phyloP scores from a whole-genome alignment of 2,888 invertebrate species.

The Ferdinandea cuprea region DNA sequence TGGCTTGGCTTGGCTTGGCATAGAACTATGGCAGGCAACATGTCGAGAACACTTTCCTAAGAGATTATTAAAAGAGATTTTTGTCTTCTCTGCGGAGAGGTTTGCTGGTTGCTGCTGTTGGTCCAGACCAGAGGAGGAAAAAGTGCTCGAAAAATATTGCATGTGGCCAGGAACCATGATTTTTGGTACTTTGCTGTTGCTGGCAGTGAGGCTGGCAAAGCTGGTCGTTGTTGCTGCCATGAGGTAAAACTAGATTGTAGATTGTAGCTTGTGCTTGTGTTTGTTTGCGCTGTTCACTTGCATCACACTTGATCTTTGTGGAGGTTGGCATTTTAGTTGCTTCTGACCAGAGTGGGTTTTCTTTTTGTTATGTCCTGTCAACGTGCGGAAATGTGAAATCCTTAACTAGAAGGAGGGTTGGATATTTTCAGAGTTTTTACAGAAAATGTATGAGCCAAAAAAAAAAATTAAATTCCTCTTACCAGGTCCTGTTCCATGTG shows the following conservation, averaged over 20 bases:
- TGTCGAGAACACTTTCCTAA: constrained; percentile 72
- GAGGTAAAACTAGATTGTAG: constrained; percentile 10
- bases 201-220: constrained; percentile 61
- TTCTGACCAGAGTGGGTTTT: constrained; percentile 47
- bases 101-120: constrained; percentile 20
- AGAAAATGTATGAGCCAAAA: too few relatives aligned
- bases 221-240: constrained; percentile 19
- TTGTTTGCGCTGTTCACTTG: constrained; percentile 52
- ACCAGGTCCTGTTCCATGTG: too few relatives aligned
- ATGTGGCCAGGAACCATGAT: constrained; percentile 72
- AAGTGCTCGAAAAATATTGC: constrained; percentile 61
- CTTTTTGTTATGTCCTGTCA: constrained; percentile 60
- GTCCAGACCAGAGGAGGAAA: constrained; percentile 19
- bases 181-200: constrained; percentile 73
- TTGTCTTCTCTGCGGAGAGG: constrained; percentile 65
- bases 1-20: constrained; percentile 45
- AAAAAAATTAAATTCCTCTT: too few relatives aligned
- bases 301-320: constrained; percentile 50
- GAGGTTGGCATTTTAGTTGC: constrained; percentile 64
- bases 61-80: constrained; percentile 75
- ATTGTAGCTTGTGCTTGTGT: constrained; percentile 23
- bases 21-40: constrained; percentile 72
- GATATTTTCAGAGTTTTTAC: neutral
- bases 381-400: constrained; percentile 45
- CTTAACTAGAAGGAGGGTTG: constrained; percentile 28